Evolutionary conservation across 2,797 vertebrate species (phyloP).

Genomic region (Mormyrus proboscirostris): DNA sequence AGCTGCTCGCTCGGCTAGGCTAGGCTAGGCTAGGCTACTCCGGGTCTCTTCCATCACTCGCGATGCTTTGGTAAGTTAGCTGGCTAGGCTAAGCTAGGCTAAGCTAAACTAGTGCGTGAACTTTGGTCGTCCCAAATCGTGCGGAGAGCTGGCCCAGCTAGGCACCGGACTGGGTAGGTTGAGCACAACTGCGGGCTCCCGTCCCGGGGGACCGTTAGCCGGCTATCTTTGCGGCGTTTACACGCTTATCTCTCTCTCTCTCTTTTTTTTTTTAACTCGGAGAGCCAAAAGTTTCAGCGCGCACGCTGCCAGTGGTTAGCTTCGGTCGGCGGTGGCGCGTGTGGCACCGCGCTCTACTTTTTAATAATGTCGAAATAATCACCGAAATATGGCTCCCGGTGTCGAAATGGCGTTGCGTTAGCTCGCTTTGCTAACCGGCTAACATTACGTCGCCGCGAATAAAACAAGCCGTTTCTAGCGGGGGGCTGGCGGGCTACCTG

Average conservation of each 20-base stretch:
- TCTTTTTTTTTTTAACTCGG: not conserved
- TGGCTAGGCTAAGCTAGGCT: conserved; percentile 3
- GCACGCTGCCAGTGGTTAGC: not conserved
- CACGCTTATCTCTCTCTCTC: not conserved
- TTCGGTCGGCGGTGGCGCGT: not conserved
- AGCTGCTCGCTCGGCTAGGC: conserved; percentile 38
- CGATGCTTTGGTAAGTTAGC: conserved; percentile 20
- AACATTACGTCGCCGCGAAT: conserved; percentile 50
- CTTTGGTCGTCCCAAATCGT: conserved; percentile 15
- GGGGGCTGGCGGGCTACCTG: not conserved
- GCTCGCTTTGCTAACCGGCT: not conserved
- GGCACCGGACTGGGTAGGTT: not conserved
- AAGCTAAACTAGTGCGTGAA: conserved; percentile 18
- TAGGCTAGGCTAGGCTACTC: conserved; percentile 11
- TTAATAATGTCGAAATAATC: conserved; percentile 61
- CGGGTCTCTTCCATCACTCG: conserved; percentile 44
- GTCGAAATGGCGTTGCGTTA: conserved; percentile 66
- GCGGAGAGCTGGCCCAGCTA: not conserved
- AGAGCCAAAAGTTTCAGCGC: conserved; percentile 6
- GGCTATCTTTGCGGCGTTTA: not conserved
- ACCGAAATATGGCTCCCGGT: conserved; percentile 74
- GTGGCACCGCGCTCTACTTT: conserved; percentile 43
- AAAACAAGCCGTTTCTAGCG: not conserved
- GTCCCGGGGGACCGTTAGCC: not conserved
- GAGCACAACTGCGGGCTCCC: not conserved